A percentile compares a stretch with the other conserved stretches of the same genome.
These are phyloP conservation scores for Poeciliopsis paucimaculata DNA, from an alignment of 2,797 vertebrate genomes.

Conservation along the genomic window DNA sequence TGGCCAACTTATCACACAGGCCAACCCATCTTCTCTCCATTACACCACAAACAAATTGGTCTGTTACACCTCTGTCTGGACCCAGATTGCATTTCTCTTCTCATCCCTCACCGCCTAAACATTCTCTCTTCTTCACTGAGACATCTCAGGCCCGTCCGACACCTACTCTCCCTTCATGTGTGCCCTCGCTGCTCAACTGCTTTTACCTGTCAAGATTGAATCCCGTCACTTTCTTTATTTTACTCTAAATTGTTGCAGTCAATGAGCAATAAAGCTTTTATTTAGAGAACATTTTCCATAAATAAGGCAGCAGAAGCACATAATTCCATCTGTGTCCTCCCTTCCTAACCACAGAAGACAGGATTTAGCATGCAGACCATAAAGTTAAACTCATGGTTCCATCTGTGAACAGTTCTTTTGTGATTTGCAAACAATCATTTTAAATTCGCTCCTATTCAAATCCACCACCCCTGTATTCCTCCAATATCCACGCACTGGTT, in stretches of 20 bases:
- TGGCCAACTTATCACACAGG: slow-evolving; percentile 66
- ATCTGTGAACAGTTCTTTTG: slow-evolving; percentile 4
- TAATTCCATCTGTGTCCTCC: slow-evolving; percentile 2
- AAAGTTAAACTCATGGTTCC: not conserved
- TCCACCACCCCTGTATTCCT: slow-evolving; percentile 12
- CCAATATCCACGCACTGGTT: not conserved
- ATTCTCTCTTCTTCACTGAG: slow-evolving; percentile 73
- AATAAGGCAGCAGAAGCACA: slow-evolving; percentile 30
- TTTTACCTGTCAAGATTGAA: slow-evolving; percentile 55
- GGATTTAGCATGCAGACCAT: not conserved
- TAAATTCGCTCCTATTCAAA: not conserved
- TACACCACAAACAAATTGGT: slow-evolving; percentile 81
- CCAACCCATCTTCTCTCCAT: slow-evolving; percentile 76
- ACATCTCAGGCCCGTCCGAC: slow-evolving; percentile 68
- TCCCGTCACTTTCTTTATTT: slow-evolving; percentile 38
- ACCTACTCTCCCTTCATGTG: slow-evolving; percentile 49
- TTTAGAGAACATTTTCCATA: slow-evolving; percentile 25
- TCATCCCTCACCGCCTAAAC: slow-evolving; percentile 74
- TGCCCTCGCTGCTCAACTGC: slow-evolving; percentile 55
- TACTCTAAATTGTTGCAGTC: slow-evolving; percentile 34
- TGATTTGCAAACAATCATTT: not conserved
- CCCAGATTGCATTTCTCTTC: slow-evolving; percentile 82
- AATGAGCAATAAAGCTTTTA: slow-evolving; percentile 23
- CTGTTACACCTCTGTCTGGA: slow-evolving; percentile 81
- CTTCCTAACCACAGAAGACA: not conserved